phyloP scores from a whole-genome alignment of 2,797 vertebrate genomes.

The Oreochromis mossambicus region DNA sequence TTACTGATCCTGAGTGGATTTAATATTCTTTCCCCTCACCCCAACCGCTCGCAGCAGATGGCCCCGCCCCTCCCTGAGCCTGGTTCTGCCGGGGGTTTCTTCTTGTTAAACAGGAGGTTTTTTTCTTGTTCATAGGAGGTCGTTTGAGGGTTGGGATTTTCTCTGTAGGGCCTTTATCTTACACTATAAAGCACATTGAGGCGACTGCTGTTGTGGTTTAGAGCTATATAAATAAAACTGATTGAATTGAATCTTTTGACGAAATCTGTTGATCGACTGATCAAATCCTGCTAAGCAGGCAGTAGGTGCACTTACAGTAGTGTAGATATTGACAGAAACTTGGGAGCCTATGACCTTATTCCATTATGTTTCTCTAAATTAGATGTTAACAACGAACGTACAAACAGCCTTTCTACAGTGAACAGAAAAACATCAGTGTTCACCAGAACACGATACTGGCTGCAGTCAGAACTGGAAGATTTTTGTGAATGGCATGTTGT shows the following conservation, averaged over 20 bases:
- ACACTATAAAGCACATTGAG: background rate
- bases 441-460: background rate
- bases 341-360: background rate
- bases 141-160: background rate
- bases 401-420: background rate
- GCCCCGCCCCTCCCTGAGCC: background rate
- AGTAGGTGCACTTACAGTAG: background rate
- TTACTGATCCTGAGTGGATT: background rate
- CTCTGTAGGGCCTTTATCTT: background rate
- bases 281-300: background rate
- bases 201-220: fast-evolving
- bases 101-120: background rate
- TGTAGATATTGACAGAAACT: background rate
- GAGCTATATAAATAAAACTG: background rate
- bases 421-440: background rate
- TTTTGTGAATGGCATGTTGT: slow-evolving; percentile 1
- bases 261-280: fast-evolving
- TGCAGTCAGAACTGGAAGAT: background rate
- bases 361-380: background rate
- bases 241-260: background rate
- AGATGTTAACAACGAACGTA: fast-evolving
- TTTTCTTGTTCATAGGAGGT: background rate
- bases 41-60: fast-evolving
- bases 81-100: background rate
- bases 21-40: background rate